Evolutionary conservation across 2,797 vertebrate genomes (phyloP).

Genomic region (Delichon dasypus): DNA sequence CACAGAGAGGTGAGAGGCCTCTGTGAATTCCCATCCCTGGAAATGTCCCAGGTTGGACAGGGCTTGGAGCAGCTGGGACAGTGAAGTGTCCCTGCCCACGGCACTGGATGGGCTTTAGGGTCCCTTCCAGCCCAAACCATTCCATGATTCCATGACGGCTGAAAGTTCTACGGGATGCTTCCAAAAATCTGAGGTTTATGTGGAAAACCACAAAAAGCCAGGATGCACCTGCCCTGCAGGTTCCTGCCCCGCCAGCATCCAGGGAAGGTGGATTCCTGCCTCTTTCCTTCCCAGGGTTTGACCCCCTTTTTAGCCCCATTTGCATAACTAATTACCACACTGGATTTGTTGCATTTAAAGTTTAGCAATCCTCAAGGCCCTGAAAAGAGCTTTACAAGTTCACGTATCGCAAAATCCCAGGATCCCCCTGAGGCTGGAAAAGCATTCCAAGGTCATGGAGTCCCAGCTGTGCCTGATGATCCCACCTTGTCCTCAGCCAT

Average conservation of each 20-base stretch:
- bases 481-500: background rate
- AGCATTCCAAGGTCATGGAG: accelerated
- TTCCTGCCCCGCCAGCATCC: background rate
- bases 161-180: background rate
- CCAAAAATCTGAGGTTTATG: accelerated
- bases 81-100: background rate
- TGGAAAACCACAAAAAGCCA: background rate
- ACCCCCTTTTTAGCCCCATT: background rate
- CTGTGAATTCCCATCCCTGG: background rate
- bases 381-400: background rate
- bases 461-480: background rate
- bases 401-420: background rate
- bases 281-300: background rate
- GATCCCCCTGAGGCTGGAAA: accelerated
- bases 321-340: background rate
- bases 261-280: background rate
- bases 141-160: background rate
- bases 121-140: background rate
- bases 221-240: accelerated
- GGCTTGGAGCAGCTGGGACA: background rate
- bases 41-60: background rate
- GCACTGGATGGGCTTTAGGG: background rate
- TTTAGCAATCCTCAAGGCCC: background rate
- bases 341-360: background rate
- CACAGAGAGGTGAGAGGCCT: background rate